Evolutionary conservation across 2,797 vertebrate species (phyloP).

Genomic region (Sebastes elongatus): DNA sequence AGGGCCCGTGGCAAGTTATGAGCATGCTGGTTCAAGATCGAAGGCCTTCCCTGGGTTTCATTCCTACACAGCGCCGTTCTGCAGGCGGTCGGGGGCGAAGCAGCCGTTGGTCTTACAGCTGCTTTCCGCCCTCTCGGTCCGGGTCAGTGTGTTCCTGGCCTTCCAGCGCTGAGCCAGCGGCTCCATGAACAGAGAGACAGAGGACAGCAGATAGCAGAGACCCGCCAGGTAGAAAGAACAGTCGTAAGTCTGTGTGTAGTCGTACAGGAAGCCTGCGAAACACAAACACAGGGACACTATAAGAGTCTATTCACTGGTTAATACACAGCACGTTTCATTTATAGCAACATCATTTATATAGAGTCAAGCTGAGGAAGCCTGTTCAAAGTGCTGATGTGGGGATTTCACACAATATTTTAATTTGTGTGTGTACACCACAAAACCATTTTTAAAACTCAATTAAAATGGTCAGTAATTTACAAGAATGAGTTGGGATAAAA

Average conservation of each 20-base stretch:
- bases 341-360: not conserved
- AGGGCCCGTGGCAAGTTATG: slow-evolving; percentile 31
- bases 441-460: not conserved
- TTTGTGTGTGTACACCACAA: not conserved
- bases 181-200: slow-evolving; percentile 90
- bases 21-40: slow-evolving; percentile 52
- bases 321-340: not conserved
- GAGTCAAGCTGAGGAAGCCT: not conserved
- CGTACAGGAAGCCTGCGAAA: slow-evolving; percentile 90
- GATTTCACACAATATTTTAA: not conserved
- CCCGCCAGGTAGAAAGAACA: slow-evolving; percentile 94
- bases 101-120: slow-evolving; percentile 78
- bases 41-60: slow-evolving; percentile 51
- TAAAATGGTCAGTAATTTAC: not conserved
- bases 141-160: slow-evolving; percentile 64
- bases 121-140: slow-evolving; percentile 61
- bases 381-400: not conserved
- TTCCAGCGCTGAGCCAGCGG: slow-evolving; percentile 87
- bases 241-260: slow-evolving; percentile 91
- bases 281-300: not conserved
- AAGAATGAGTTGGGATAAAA: not conserved
- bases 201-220: slow-evolving; percentile 90
- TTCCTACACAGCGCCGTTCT: slow-evolving; percentile 75
- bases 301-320: not conserved
- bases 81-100: slow-evolving; percentile 71